Evolutionary conservation across 2,888 invertebrate genomes (phyloP).

Genomic region (Ischnura elegans): DNA sequence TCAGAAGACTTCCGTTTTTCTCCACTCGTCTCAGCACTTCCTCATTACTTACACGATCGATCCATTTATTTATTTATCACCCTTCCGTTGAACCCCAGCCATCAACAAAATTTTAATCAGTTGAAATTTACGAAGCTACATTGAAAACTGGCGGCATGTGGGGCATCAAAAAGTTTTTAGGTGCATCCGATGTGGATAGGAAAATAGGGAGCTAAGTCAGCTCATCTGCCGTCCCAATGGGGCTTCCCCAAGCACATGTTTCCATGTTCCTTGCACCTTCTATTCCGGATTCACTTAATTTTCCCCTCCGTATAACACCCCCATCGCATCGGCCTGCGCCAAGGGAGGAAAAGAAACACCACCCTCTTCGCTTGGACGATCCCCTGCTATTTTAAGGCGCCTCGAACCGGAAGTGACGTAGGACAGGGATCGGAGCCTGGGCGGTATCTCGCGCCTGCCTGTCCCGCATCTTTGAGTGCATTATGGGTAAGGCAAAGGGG

Average conservation of each 20-base stretch:
- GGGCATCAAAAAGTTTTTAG: no score
- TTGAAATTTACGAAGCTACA: no score
- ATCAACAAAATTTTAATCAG: no score
- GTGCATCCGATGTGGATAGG: background rate
- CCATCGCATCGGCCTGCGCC: background rate
- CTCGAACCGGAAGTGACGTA: slow-evolving; percentile 41
- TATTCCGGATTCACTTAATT: background rate
- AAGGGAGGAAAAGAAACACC: background rate
- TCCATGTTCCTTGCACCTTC: background rate
- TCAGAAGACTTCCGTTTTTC: no score
- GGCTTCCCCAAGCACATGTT: background rate
- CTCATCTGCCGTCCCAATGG: background rate
- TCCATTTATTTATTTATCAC: no score
- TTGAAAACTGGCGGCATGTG: no score
- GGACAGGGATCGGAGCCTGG: background rate
- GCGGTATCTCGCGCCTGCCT: background rate
- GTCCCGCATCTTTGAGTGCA: background rate
- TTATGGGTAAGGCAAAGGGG: background rate
- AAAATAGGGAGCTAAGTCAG: background rate
- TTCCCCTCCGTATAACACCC: background rate
- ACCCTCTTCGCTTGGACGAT: background rate
- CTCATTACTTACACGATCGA: no score
- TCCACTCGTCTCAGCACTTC: no score
- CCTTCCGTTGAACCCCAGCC: no score
- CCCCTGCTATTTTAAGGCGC: slow-evolving; percentile 10